Base-by-base conservation (phyloP, 2,888 invertebrate species). In the Eupeodes latifasciatus region DNA sequence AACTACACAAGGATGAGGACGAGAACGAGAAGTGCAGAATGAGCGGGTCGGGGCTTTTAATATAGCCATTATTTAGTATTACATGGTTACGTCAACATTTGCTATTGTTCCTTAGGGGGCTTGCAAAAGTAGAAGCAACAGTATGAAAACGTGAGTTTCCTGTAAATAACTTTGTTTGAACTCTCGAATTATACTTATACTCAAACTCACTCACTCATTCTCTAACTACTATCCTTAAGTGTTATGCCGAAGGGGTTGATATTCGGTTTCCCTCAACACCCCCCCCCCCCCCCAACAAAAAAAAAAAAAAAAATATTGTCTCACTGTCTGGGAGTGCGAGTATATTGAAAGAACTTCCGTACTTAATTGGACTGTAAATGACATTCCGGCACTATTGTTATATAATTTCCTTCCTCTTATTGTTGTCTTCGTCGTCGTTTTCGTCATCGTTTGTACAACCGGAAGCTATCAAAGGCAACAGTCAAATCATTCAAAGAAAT, bases 341-440 rank as follows among this genome's bases (percentile, higher is more conserved):
- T 12, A 27, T 12, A 10, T 5, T 40, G 40, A 40, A 49, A 57
- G 49, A 75, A 55, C 44, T 27, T 55, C 55, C 55, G 14, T 44
- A 69, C 51, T 75, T 84, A 75, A 84, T 84, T 84, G 69, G 79
- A 69, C 80, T 64, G 85, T 51, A 71, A 76, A 81, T 71, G 80
- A 66, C 69, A 85, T 75, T 81, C 76, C 66, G 11, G 14, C 40
- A 44, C 67, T 75, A 75, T 81, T 81, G 67, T 81, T 36, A 81
- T 59, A 59, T 57, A 64, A 75, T 57, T 75, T 75, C 49, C 81
- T 36, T 67, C 57, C 36, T 16, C n/a, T 3, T 4, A 19, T 27
- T 27, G 27, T 27, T 27, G 27, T 27, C 27, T 2, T 27, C 27
- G 3, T 27, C 27, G 27, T 47, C n/a, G 47, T 44, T n/a, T 19